These are phyloP conservation scores for Drosophila erecta DNA, from an alignment of 1,140 invertebrate species.

Conservation along the genomic window DNA sequence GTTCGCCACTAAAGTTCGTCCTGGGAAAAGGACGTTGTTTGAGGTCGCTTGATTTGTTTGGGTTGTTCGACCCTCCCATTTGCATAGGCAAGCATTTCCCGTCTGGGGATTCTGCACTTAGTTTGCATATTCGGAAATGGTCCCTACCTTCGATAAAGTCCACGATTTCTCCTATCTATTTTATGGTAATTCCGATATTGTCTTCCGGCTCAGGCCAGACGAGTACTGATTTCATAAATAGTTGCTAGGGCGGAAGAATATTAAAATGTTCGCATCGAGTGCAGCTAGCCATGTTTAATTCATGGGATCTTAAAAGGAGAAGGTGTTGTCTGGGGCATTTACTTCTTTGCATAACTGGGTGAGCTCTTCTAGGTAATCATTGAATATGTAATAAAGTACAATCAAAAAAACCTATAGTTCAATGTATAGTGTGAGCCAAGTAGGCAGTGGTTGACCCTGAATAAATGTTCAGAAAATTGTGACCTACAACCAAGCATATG, in stretches of 20 bases:
- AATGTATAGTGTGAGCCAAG: too few species aligned
- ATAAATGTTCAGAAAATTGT: too few species aligned
- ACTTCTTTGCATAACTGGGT: not conserved
- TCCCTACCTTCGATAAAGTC: constrained; percentile 11
- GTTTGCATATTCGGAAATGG: constrained; percentile 63
- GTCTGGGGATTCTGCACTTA: constrained; percentile 51
- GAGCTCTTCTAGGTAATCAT: not conserved
- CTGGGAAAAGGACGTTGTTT: constrained; percentile 12
- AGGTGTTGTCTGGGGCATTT: not conserved
- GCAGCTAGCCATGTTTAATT: constrained; percentile 34
- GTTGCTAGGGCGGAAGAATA: constrained; percentile 28
- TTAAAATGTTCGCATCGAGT: constrained; percentile 16
- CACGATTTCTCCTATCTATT: constrained; percentile 11
- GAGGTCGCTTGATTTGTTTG: constrained; percentile 27
- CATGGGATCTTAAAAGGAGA: not conserved
- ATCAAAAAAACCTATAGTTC: too few species aligned
- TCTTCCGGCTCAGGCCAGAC: constrained; percentile 16
- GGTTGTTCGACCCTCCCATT: constrained; percentile 45
- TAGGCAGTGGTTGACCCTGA: too few species aligned
- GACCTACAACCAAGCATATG: too few species aligned
- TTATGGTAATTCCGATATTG: constrained; percentile 40
- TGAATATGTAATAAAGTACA: too few species aligned
- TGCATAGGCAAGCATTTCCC: constrained; percentile 70
- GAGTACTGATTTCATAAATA: constrained; percentile 29
- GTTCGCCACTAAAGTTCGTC: constrained; percentile 40